Evolutionary conservation across 2,888 invertebrate genomes (phyloP).

Genomic region (Noctua janthe): DNA sequence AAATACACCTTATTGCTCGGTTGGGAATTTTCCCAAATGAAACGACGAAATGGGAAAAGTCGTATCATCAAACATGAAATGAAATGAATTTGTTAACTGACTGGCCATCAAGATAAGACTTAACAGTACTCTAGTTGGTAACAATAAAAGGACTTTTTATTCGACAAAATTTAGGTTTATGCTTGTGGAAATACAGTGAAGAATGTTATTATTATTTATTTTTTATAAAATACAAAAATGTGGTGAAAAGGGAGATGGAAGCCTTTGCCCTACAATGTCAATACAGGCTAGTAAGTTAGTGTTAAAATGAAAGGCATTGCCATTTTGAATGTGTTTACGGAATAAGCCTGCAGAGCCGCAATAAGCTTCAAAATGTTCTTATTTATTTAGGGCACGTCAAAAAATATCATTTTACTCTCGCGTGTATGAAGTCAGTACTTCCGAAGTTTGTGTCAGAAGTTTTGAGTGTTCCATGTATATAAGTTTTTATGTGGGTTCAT

Average conservation of each 20-base stretch:
- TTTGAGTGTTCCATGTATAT: slow-evolving; percentile 10
- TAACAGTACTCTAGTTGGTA: slow-evolving; percentile 27
- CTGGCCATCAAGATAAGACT: background rate
- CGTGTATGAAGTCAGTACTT: slow-evolving; percentile 1
- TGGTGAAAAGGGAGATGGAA: too few species aligned
- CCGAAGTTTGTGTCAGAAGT: slow-evolving; percentile 28
- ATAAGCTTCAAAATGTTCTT: background rate
- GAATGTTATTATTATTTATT: too few species aligned
- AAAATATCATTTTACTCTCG: slow-evolving; percentile 17
- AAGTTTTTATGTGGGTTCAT: slow-evolving; percentile 28
- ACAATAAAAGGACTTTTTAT: background rate
- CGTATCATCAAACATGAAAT: slow-evolving; percentile 39
- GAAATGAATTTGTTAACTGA: slow-evolving; percentile 38
- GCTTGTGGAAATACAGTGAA: background rate
- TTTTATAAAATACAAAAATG: too few species aligned
- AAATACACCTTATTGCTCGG: background rate
- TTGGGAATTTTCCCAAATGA: slow-evolving; percentile 38
- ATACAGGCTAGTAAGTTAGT: background rate
- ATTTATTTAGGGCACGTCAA: slow-evolving; percentile 10
- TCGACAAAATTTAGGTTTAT: background rate
- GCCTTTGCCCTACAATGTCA: too few species aligned
- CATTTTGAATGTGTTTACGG: background rate
- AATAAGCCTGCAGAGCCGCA: background rate
- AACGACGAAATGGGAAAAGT: slow-evolving; percentile 34
- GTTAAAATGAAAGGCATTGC: background rate